Base-by-base conservation (phyloP, 2,888 invertebrate species). In the Ichneumoninae sp. region DNA sequence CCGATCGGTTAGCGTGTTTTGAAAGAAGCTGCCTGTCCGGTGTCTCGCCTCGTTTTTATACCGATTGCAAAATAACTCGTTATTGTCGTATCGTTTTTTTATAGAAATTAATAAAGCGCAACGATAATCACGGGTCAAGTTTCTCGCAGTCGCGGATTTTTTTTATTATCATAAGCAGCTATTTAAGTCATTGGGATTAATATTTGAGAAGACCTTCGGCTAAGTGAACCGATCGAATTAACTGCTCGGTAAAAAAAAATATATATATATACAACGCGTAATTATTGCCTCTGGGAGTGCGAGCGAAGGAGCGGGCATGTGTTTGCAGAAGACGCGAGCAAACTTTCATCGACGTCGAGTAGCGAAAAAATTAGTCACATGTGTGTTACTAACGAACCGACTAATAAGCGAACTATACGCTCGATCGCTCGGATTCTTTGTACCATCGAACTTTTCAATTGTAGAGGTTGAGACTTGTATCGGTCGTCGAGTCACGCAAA, bases 21-120 rank as follows among this genome's bases (percentile, higher is more conserved):
- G 81, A 85, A 85, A 81, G 81, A 75, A 78, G 78, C 50, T 10
- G 57, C 44, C 3, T 71, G 50, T 85, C 81, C 81, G 78, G 70
- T 81, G 73, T 69, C 22, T 74, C 50, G 40, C 10, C 22, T 47
- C 33, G 57, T 36, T 79, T 79, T 50, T 66, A 54, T 52, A 26
- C 40, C 47, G 10, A 68, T 77, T 63, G 36, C 47, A 60, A 47
- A 60, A 71, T 30, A 40, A 63, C 50, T 70, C n/a, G 16, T 19
- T 40, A 6, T 50, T 22, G 36, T 50, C 36, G 19, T 22, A 19
- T 0, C 65, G 0, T 33, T 19, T 26, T 33, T 36, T 68, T 16
- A 16, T 50, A 52, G 1, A 13, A 1, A 50, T 69, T 50, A n/a
- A 50, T 30, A 33, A 50, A 69, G 8, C 22, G 1, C 19, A 57